Evolutionary conservation across 2,888 invertebrate species (phyloP).

Genomic region (Chaetoderma sp.): DNA sequence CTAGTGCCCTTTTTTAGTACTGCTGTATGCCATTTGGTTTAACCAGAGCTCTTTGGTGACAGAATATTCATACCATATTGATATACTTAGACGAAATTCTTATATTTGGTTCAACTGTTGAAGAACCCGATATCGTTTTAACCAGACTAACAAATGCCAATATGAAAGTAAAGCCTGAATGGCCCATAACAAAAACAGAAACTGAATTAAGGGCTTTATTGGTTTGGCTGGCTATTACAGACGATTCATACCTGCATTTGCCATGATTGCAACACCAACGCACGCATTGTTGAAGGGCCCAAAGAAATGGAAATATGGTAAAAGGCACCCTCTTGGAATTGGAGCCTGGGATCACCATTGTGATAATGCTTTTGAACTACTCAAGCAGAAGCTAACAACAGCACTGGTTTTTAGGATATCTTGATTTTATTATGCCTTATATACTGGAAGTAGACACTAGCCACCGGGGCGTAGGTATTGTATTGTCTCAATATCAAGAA

Average conservation of each 20-base stretch:
- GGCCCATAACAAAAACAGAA: conserved; percentile 15
- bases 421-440: conserved; percentile 35
- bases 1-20: conserved; percentile 2
- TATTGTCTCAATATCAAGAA: conserved; percentile 37
- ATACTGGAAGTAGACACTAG: conserved; percentile 38
- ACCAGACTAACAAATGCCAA: not conserved
- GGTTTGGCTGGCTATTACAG: conserved; percentile 34
- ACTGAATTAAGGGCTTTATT: conserved; percentile 21
- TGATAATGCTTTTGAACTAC: conserved; percentile 23
- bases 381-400: conserved; percentile 27
- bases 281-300: conserved; percentile 6
- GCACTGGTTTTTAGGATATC: conserved; percentile 35
- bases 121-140: conserved; percentile 1
- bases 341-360: conserved; percentile 17
- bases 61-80: conserved; percentile 5
- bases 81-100: conserved; percentile 8
- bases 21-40: conserved; percentile 8
- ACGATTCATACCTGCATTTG: conserved; percentile 32
- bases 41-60: conserved; percentile 8
- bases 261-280: conserved; percentile 23
- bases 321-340: not conserved
- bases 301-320: conserved; percentile 9
- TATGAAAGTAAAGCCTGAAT: conserved; percentile 9
- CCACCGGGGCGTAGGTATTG: conserved; percentile 31
- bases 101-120: conserved; percentile 1